Percentiles rank a stretch among this genome's conserved stretches.
These are phyloP conservation scores for Pteria penguin DNA, from an alignment of 2,888 invertebrate species.

Conservation along the genomic window DNA sequence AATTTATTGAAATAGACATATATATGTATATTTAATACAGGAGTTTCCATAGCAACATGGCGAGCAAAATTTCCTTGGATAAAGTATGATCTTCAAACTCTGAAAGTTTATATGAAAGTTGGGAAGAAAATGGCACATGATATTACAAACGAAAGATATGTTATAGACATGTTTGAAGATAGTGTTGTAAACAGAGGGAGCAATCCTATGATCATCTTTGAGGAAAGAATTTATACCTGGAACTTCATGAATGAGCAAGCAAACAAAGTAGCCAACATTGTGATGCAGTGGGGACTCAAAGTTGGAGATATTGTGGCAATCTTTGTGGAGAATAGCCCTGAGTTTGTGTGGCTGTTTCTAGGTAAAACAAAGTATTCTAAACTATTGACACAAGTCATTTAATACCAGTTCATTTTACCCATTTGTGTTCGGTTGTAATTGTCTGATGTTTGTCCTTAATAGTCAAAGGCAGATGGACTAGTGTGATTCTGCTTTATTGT, in stretches of 20 bases:
- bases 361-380: no score
- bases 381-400: no score
- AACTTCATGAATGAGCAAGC: conserved; percentile 71
- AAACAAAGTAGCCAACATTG: conserved; percentile 72
- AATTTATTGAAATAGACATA: no score
- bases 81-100: conserved; percentile 35
- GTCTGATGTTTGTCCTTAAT: no score
- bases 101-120: conserved; percentile 44
- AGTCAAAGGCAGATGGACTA: no score
- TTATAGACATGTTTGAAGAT: conserved; percentile 67
- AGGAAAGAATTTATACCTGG: conserved; percentile 71
- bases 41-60: conserved; percentile 35
- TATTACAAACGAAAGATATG: conserved; percentile 29
- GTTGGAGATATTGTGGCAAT: conserved; percentile 70
- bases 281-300: conserved; percentile 57
- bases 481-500: no score
- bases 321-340: conserved; percentile 72
- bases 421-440: no score
- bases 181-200: conserved; percentile 56
- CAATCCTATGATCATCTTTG: conserved; percentile 69
- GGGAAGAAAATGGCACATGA: conserved; percentile 33
- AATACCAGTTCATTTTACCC: no score
- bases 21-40: conserved; percentile 11
- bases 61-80: conserved; percentile 42
- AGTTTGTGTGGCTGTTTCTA: conserved; percentile 75